These are phyloP conservation scores for Drosophila hamatofila DNA, from an alignment of 2,888 invertebrate genomes.

Conservation along the genomic window DNA sequence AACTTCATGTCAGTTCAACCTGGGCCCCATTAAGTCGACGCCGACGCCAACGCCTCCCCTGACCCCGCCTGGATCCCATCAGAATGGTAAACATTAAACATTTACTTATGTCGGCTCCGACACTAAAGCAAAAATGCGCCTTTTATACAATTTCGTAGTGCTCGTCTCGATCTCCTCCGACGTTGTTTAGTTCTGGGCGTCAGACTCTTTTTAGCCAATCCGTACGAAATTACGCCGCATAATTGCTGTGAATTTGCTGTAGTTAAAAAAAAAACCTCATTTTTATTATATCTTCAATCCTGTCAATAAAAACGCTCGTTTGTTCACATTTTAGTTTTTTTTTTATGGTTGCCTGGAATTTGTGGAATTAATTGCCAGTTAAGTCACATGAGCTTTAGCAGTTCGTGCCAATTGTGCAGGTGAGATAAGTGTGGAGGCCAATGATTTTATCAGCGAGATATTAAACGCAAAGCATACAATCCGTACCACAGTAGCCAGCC, in stretches of 20 bases:
- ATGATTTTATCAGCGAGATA: conserved; percentile 30
- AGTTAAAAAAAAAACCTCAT: conserved; percentile 31
- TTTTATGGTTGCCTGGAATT: conserved; percentile 41
- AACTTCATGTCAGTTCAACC: conserved; percentile 53
- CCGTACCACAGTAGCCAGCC: not conserved
- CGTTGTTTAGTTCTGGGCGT: conserved; percentile 39
- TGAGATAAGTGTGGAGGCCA: conserved; percentile 31
- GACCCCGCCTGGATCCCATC: conserved; percentile 22
- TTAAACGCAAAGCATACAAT: not conserved
- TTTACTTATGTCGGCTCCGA: conserved; percentile 21
- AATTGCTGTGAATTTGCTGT: conserved; percentile 46
- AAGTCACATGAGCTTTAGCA: conserved; percentile 39
- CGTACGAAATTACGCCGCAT: conserved; percentile 21
- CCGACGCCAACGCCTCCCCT: conserved; percentile 25
- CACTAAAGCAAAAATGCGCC: conserved; percentile 28
- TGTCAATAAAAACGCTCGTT: conserved; percentile 39
- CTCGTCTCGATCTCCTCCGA: conserved; percentile 18
- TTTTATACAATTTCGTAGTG: conserved; percentile 23
- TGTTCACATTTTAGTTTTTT: conserved; percentile 4
- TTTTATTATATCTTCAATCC: conserved; percentile 44
- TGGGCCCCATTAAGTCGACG: conserved; percentile 45
- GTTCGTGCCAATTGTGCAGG: conserved; percentile 25
- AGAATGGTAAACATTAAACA: conserved; percentile 41
- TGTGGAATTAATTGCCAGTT: conserved; percentile 41
- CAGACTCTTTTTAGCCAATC: conserved; percentile 23